Percentiles rank a stretch among this genome's conserved stretches.
These are phyloP conservation scores for Amaurobius ferox DNA, from an alignment of 2,888 invertebrate species.

Conservation along the genomic window DNA sequence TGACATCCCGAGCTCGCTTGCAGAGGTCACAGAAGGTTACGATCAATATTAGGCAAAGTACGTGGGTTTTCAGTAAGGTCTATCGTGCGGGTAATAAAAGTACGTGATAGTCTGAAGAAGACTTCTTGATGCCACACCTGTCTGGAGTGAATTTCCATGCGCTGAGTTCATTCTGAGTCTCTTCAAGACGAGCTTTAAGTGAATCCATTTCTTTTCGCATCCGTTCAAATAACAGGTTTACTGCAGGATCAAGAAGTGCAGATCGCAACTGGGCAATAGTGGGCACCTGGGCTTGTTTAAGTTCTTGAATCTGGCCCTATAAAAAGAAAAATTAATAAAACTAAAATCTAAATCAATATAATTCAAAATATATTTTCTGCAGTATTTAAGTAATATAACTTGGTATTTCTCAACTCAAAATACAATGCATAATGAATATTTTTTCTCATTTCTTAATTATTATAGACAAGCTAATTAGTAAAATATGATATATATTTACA, in stretches of 20 bases:
- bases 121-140: constrained; percentile 80
- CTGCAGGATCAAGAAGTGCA: constrained; percentile 94
- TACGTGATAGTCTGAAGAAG: constrained; percentile 72
- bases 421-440: too few relatives aligned
- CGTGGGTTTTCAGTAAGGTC: constrained; percentile 58
- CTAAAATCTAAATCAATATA: too few relatives aligned
- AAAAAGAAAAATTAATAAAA: constrained; percentile 73
- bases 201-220: constrained; percentile 92
- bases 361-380: too few relatives aligned
- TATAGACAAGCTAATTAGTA: too few relatives aligned
- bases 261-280: constrained; percentile 86
- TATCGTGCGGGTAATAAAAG: constrained; percentile 65
- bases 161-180: constrained; percentile 97
- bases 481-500: too few relatives aligned
- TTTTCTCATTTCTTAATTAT: too few relatives aligned
- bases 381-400: too few relatives aligned
- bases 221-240: constrained; percentile 93
- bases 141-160: constrained; percentile 99
- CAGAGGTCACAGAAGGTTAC: constrained; percentile 33
- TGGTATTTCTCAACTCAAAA: too few relatives aligned
- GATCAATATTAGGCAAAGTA: constrained; percentile 23
- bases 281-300: constrained; percentile 92
- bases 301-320: constrained; percentile 94
- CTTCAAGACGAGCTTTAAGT: constrained; percentile 93
- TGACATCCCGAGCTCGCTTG: constrained; percentile 29